Evolutionary conservation across 64 coral and sea anemone species (phyloP).

Genomic region (Platygyra sinensis): DNA sequence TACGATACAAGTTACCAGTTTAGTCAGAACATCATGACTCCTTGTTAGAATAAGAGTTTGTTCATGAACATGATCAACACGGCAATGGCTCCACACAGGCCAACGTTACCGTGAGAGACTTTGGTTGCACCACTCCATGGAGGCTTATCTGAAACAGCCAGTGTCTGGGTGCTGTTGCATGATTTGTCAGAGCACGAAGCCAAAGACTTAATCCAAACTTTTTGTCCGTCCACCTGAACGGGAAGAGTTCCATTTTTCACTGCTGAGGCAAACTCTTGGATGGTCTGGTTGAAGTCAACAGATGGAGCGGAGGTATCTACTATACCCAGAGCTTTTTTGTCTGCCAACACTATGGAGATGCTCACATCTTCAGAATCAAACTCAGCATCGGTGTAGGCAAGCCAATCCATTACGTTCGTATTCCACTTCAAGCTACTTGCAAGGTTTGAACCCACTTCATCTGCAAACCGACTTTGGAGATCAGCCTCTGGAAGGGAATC

Average conservation of each 20-base stretch:
- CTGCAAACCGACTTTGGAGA: constrained; percentile 36
- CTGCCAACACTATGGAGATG: constrained; percentile 44
- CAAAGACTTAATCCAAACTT: constrained; percentile 43
- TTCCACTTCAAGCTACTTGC: constrained; percentile 28
- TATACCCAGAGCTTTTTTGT: constrained; percentile 39
- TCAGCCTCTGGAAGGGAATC: constrained; percentile 40
- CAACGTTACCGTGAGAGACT: neutral
- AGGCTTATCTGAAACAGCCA: constrained; percentile 18
- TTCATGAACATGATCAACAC: neutral
- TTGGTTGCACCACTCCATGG: constrained; percentile 4
- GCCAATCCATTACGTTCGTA: constrained; percentile 40
- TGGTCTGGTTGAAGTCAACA: constrained; percentile 30
- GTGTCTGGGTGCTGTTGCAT: constrained; percentile 7
- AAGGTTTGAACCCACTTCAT: constrained; percentile 12
- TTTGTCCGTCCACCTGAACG: constrained; percentile 25
- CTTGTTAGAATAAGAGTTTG: neutral
- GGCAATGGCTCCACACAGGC: neutral
- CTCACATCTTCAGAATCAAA: neutral
- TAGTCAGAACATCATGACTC: neutral
- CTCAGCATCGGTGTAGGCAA: neutral
- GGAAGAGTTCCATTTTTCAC: constrained; percentile 26
- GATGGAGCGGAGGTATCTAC: neutral
- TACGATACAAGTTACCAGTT: too few relatives aligned
- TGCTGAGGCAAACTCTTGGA: constrained; percentile 25
- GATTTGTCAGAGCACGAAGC: constrained; percentile 14